phyloP scores from a whole-genome alignment of 2,888 invertebrate genomes.

The Acronicta psi region DNA sequence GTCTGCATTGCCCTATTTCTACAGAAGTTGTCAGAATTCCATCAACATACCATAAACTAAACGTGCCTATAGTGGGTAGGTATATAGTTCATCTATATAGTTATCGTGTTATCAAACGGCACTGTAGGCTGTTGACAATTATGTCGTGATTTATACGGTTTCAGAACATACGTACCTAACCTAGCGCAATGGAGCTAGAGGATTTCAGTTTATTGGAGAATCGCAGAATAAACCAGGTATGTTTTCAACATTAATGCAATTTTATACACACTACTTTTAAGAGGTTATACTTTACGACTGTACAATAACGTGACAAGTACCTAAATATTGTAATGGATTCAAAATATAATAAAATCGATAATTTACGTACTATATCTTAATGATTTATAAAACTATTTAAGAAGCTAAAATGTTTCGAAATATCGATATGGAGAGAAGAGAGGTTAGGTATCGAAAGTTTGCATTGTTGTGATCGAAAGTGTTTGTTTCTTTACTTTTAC shows the following conservation, averaged over 20 bases:
- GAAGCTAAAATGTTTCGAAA: background rate
- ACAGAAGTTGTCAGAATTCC: slow-evolving; percentile 8
- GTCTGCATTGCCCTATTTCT: slow-evolving; percentile 16
- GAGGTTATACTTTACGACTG: slow-evolving; percentile 30
- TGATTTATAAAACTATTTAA: too few relatives aligned
- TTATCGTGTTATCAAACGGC: slow-evolving; percentile 47
- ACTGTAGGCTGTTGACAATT: slow-evolving; percentile 31
- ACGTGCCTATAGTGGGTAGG: slow-evolving; percentile 25
- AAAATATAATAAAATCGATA: background rate
- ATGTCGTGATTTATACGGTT: slow-evolving; percentile 43
- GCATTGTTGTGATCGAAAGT: background rate
- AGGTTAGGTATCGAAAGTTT: background rate
- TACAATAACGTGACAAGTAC: too few relatives aligned
- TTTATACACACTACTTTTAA: background rate
- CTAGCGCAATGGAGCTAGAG: slow-evolving; percentile 40
- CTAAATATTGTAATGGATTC: background rate
- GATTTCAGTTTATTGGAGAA: slow-evolving; percentile 29
- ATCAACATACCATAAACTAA: slow-evolving; percentile 14
- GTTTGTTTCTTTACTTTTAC: background rate
- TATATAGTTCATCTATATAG: slow-evolving; percentile 16
- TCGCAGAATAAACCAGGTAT: slow-evolving; percentile 34
- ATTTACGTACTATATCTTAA: too few relatives aligned
- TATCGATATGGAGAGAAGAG: background rate
- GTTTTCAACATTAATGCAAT: slow-evolving; percentile 7
- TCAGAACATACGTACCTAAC: slow-evolving; percentile 15